Conservation (phyloP, 2,888 invertebrate genomes). For the Priocnemis perturbator region DNA sequence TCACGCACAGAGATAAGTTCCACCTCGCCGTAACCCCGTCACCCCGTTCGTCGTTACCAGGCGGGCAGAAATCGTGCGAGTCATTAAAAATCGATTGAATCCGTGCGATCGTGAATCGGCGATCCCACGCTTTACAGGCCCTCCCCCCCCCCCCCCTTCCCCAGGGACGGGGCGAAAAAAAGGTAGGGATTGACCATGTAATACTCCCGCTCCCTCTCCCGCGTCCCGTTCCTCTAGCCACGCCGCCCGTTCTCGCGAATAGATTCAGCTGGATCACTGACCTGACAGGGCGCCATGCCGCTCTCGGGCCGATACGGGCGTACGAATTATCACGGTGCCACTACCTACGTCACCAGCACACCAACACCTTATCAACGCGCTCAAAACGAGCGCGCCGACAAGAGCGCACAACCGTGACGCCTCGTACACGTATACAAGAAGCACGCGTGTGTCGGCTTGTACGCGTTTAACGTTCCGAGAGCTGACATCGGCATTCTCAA, state of each 20-base stretch:
- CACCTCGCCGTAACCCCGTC: too few relatives aligned
- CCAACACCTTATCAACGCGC: neutral
- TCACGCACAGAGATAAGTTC: too few relatives aligned
- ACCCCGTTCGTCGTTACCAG: too few relatives aligned
- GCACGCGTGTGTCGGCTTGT: too few relatives aligned
- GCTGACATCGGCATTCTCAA: too few relatives aligned
- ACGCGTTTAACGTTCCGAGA: too few relatives aligned
- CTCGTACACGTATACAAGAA: too few relatives aligned
- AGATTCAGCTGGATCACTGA: conserved; percentile 60
- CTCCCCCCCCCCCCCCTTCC: neutral
- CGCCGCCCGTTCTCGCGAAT: conserved; percentile 42
- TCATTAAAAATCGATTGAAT: neutral
- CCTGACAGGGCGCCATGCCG: conserved; percentile 49
- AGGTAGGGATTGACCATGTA: neutral
- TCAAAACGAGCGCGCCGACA: neutral
- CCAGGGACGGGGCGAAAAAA: conserved; percentile 1
- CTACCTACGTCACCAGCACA: neutral
- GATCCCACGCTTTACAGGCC: neutral
- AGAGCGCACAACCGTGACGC: neutral
- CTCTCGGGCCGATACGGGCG: conserved; percentile 41
- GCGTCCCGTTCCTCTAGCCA: neutral
- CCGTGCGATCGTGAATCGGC: conserved; percentile 1
- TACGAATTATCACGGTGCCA: conserved; percentile 46
- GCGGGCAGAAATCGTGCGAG: too few relatives aligned
- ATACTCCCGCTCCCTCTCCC: conserved; percentile 13